Evolutionary conservation across 2,113 vertebrate species (phyloP).

Genomic region (Nibea albiflora): DNA sequence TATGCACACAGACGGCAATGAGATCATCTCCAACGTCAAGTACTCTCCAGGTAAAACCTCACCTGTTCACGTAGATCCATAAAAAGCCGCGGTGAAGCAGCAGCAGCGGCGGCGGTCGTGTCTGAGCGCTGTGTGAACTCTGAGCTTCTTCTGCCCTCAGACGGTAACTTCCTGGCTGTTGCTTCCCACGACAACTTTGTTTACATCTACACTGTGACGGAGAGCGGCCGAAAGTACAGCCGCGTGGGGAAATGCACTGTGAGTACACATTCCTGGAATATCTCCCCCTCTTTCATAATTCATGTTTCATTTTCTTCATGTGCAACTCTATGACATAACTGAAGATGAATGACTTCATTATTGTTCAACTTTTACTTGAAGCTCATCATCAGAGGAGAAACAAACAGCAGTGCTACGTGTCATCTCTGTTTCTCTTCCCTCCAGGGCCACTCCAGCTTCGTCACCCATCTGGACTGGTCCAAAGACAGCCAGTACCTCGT

Average conservation of each 20-base stretch:
- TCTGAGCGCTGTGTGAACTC: not conserved
- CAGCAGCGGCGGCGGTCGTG: not conserved
- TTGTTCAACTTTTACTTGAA: not conserved
- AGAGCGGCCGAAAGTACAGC: constrained; percentile 86
- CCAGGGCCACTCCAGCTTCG: constrained; percentile 93
- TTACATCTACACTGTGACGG: constrained; percentile 90
- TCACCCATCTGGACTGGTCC: constrained; percentile 93
- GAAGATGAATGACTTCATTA: not conserved
- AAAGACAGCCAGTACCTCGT: constrained; percentile 88
- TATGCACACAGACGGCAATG: constrained; percentile 90
- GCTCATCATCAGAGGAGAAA: too few relatives aligned
- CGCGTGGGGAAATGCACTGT: constrained; percentile 88
- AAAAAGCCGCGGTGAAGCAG: not conserved
- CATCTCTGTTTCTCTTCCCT: not conserved
- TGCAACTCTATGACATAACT: not conserved
- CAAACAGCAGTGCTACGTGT: not conserved
- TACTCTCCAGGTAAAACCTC: constrained; percentile 89
- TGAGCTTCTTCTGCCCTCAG: constrained; percentile 59
- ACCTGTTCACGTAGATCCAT: not conserved
- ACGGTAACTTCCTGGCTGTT: constrained; percentile 86
- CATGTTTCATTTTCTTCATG: not conserved
- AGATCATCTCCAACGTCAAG: constrained; percentile 90
- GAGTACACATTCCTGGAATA: constrained; percentile 35
- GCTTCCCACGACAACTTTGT: constrained; percentile 94
- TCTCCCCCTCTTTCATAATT: not conserved